Evolutionary conservation across 2,888 invertebrate species (phyloP).

Genomic region (Linnaemya tessellans): DNA sequence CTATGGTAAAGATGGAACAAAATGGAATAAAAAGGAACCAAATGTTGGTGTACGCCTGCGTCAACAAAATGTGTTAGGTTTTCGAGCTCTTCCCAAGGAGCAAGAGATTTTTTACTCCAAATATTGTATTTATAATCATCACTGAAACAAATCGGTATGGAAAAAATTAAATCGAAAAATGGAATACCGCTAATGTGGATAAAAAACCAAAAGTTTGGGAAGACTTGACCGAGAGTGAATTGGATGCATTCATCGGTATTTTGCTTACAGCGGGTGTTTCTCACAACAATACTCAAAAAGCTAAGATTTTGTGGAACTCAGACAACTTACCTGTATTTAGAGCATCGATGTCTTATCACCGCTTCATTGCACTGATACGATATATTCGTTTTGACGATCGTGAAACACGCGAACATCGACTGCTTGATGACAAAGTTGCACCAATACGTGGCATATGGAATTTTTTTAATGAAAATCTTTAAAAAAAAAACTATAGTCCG

Average conservation of each 20-base stretch:
- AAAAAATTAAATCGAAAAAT: constrained; percentile 23
- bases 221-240: constrained; percentile 51
- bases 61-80: no score
- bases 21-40: no score
- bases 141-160: no score
- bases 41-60: no score
- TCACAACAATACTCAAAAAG: constrained; percentile 64
- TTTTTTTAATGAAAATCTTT: constrained; percentile 48
- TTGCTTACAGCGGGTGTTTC: constrained; percentile 1
- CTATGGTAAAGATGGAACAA: no score
- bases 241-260: constrained; percentile 39
- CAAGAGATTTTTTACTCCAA: constrained; percentile 40
- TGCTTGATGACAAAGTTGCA: constrained; percentile 47
- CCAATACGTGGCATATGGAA: constrained; percentile 44
- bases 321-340: constrained; percentile 48
- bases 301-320: constrained; percentile 45
- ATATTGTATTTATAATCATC: constrained; percentile 39
- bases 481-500: constrained; percentile 44
- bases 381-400: constrained; percentile 16
- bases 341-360: no score
- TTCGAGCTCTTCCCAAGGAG: constrained; percentile 4
- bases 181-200: constrained; percentile 35
- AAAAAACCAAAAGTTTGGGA: no score
- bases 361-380: constrained; percentile 62
- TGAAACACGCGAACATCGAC: constrained; percentile 46